These are phyloP conservation scores for Anthoscopus minutus DNA, from an alignment of 2,113 vertebrate species.

Conservation along the genomic window DNA sequence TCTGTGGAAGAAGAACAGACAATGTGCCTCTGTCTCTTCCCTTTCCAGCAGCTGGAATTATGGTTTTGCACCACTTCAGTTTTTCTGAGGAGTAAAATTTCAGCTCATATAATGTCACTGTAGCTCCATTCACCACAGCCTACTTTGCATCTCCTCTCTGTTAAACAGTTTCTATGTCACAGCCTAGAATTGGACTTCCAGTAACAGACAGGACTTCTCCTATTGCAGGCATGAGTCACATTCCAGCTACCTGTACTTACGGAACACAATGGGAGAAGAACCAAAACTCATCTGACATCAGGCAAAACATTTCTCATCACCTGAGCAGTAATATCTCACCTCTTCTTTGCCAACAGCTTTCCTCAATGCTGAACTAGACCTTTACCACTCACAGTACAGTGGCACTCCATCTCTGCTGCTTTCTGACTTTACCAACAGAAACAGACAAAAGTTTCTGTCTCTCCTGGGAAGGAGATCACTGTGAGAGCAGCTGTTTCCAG, in stretches of 20 bases:
- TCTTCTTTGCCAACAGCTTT: not conserved
- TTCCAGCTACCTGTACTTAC: not conserved
- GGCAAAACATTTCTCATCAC: not conserved
- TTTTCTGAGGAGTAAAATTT: not conserved
- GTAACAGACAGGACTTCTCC: not conserved
- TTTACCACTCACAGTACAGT: fast-evolving
- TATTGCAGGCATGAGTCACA: not conserved
- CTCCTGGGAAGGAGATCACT: not conserved
- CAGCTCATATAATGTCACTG: not conserved
- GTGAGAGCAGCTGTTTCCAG: not conserved
- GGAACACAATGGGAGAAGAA: not conserved
- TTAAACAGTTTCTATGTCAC: not conserved
- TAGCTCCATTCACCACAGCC: not conserved
- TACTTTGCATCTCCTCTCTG: not conserved
- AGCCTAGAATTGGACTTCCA: not conserved
- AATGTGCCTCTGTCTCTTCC: not conserved
- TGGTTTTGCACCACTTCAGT: not conserved
- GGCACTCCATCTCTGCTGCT: not conserved
- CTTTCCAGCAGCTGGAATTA: not conserved
- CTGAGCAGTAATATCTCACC: not conserved
- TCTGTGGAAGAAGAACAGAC: not conserved
- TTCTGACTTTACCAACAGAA: not conserved
- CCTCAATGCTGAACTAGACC: not conserved
- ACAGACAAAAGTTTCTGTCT: not conserved
- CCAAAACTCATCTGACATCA: not conserved